These are phyloP conservation scores for Lydus trimaculatus DNA, from an alignment of 2,888 invertebrate species.

Conservation along the genomic window DNA sequence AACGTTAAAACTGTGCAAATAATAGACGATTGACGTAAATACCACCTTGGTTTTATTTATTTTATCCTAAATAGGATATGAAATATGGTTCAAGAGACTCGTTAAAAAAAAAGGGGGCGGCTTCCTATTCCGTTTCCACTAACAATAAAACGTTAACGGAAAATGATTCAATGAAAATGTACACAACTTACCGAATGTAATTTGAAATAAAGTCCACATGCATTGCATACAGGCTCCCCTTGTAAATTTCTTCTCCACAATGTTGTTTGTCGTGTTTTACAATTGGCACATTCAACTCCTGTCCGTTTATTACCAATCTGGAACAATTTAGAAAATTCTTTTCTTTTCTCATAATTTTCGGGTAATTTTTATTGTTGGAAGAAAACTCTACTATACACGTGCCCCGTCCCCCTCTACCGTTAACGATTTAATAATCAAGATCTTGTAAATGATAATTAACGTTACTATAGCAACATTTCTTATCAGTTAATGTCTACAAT, in stretches of 20 bases:
- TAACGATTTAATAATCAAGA: conserved; percentile 1
- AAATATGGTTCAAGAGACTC: conserved; percentile 5
- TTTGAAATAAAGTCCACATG: conserved; percentile 90
- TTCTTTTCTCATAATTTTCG: background rate
- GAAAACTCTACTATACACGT: background rate
- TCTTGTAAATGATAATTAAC: conserved; percentile 5
- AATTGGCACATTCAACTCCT: conserved; percentile 94
- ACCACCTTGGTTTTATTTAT: background rate
- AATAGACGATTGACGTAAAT: background rate
- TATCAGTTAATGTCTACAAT: conserved; percentile 30
- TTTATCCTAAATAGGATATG: background rate
- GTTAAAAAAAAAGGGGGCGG: conserved; percentile 18
- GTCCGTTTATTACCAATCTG: conserved; percentile 69
- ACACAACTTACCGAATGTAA: conserved; percentile 73
- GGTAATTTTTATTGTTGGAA: background rate
- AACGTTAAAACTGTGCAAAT: background rate
- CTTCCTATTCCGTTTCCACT: conserved; percentile 25
- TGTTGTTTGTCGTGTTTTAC: conserved; percentile 94
- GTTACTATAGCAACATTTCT: conserved; percentile 19
- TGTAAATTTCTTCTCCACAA: conserved; percentile 97
- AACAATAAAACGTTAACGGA: no score
- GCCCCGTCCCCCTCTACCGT: background rate
- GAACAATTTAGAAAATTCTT: conserved; percentile 44
- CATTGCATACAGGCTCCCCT: conserved; percentile 98
- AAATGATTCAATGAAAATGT: background rate